Conservation (phyloP, 2,888 invertebrate genomes). For the Marronus borbonicus region DNA sequence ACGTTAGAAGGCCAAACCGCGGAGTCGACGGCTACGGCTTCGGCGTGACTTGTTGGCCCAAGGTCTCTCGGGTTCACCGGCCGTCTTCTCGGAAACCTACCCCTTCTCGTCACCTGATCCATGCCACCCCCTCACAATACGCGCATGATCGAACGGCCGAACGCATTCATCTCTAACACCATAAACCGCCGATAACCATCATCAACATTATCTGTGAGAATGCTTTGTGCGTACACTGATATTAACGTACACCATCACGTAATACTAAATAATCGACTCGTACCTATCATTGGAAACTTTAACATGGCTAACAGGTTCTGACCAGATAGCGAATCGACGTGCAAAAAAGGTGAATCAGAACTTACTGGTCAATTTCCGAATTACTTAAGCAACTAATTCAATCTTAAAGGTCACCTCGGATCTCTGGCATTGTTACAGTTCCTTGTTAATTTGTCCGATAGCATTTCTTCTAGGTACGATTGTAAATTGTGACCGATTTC, state of each 20-base stretch:
- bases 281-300: background rate
- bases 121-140: conserved; percentile 50
- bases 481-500: too few species aligned
- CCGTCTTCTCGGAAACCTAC: conserved; percentile 54
- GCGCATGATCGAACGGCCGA: conserved; percentile 22
- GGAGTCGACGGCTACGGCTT: conserved; percentile 52
- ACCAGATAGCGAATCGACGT: background rate
- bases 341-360: background rate
- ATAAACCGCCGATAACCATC: conserved; percentile 47
- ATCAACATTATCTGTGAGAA: conserved; percentile 11
- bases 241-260: conserved; percentile 23
- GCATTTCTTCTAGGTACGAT: too few species aligned
- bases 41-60: conserved; percentile 54
- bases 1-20: conserved; percentile 53
- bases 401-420: too few species aligned
- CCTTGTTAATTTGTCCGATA: too few species aligned
- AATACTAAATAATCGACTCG: conserved; percentile 14
- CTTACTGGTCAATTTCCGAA: background rate
- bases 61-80: conserved; percentile 56
- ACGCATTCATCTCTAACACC: conserved; percentile 48
- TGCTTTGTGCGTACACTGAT: conserved; percentile 7
- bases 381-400: too few species aligned
- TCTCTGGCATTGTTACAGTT: too few species aligned
- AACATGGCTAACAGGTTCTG: conserved; percentile 1
- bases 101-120: conserved; percentile 54